Evolutionary conservation across 2,888 invertebrate genomes (phyloP), one percentile per base, ranked within the genome.

Genomic region (Corbicula japonica): DNA sequence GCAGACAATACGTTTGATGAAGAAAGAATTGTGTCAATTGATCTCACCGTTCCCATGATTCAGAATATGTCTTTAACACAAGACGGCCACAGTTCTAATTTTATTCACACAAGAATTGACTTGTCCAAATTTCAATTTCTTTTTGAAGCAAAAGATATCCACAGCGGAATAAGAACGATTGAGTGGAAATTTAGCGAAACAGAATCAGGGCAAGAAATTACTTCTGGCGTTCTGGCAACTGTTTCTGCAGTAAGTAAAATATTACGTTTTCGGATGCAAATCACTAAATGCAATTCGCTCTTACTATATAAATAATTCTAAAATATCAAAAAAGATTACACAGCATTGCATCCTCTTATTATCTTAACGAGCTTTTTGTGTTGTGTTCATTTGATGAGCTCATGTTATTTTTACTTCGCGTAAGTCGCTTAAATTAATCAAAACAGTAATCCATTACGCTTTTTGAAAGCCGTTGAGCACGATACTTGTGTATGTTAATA

Each of bases 1-100:
- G 80, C 83, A 61, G 74, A 65, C 28, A 79, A 84, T 63, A 71
- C 66, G 0, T 34, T 73, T 15, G 58, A 70, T 85, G 12, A 68
- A 79, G 32, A 32, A 44, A 85, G 4, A 56, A 79, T 44, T 80
- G 61, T 61, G 12, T 41, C 15, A 15, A 61, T 61, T 35, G 61
- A 61, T 30, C 21, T 26, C 10, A 26, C 61, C 21, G 38, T 21
- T 10, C 61, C 61, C 5, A n/a, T 4, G 2, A 15, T 61, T 15
- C 26, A 38, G 23, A 23, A 2, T 26, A 61, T 38, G 12, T 61
- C 2, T 12, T 35, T 34, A 34, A 2, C 12, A 32, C n/a, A 58
- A 1, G 35, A 34, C 34, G 23, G 23, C 21, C n/a, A 58, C 23
- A 12, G 35, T 34, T 12, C 35, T 3, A 6, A 12, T 15, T n/a